phyloP scores from a whole-genome alignment of 2,888 invertebrate species.

The Noctua pronuba region DNA sequence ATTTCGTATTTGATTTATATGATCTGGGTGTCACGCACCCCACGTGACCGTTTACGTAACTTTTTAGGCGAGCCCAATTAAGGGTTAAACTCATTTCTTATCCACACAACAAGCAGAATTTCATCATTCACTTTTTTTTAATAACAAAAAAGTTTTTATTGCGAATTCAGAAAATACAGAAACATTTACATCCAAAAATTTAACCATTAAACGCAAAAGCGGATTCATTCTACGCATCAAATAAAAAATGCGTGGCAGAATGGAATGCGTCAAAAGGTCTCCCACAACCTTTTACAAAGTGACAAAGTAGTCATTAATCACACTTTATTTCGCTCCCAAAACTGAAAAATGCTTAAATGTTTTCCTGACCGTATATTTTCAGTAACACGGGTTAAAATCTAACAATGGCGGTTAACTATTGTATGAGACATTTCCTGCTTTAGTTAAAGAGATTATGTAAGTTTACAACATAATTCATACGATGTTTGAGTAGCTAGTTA shows the following conservation, averaged over 20 bases:
- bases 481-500: not conserved
- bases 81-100: not conserved
- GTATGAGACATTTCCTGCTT: not conserved
- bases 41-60: too few species aligned
- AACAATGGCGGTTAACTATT: conserved; percentile 30
- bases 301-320: conserved; percentile 59
- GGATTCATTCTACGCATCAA: conserved; percentile 4
- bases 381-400: conserved; percentile 33
- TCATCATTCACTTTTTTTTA: not conserved
- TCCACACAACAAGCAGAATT: not conserved
- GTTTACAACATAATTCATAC: not conserved
- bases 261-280: conserved; percentile 44
- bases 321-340: conserved; percentile 43
- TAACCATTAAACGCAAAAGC: conserved; percentile 13
- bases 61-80: too few species aligned
- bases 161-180: not conserved
- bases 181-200: conserved; percentile 10
- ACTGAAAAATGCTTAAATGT: conserved; percentile 50
- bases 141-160: not conserved
- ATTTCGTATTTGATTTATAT: too few species aligned
- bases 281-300: conserved; percentile 38
- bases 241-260: conserved; percentile 29
- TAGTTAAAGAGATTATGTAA: not conserved
- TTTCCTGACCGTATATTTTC: conserved; percentile 44
- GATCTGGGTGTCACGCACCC: too few species aligned